Evolutionary conservation across 2,888 invertebrate genomes (phyloP), one percentile per base, ranked within the genome.

Genomic region (Dynastes grantii): DNA sequence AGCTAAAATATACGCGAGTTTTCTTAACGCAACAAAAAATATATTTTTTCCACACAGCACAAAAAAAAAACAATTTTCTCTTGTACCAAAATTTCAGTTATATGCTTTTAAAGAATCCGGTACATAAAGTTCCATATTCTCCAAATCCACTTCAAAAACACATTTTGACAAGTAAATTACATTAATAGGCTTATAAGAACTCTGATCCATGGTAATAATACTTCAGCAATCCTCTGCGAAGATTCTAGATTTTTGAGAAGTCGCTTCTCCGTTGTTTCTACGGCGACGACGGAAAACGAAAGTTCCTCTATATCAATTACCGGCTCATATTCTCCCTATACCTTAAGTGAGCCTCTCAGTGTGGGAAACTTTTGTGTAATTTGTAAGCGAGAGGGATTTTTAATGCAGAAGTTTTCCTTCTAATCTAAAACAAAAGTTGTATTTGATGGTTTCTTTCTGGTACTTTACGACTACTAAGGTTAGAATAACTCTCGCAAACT

Each of bases 371-470:
- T 68, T 51, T 37, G 55, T 51, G 75, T 77, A 80, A 80, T 80
- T 79, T 76, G 65, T 68, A 76, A 40, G 70, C 68, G 77, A 32
- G 78, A 45, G 67, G 75, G 79, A 81, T 79, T 81, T 80, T 81
- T 81, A 81, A 79, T 79, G 76, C 78, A 45, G 63, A 78, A 81
- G 79, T 81, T 81, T 78, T 68, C 71, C 71, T 78, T 73, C 78
- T 79, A 78, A 81, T 81, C 78, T 81, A 76, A 79, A 80, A 80
- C 77, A 79, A 71, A 79, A 79, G 78, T 78, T 79, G 75, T 76
- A 70, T 76, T 75, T 77, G 76, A 77, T 78, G 73, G 70, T 68
- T 65, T 77, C 67, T 70, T 77, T 76, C 73, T 65, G 76, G 55
- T 73, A 67, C 77, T 77, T 79, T 77, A 79, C 68, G 77, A 68